Evolutionary conservation across 1,140 invertebrate genomes (phyloP).

Genomic region (Chlorops oryzae): DNA sequence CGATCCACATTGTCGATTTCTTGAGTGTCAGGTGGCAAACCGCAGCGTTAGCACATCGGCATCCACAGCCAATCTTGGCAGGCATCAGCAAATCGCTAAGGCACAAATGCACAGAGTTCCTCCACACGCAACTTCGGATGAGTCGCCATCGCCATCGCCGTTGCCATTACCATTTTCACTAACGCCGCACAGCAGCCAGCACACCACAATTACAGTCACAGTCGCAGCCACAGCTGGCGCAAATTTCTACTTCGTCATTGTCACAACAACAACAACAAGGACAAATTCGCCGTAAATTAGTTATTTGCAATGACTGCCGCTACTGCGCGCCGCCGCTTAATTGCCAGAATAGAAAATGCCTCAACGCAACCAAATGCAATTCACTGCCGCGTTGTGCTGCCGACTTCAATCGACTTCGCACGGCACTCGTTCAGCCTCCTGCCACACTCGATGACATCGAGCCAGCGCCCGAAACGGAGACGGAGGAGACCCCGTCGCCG

Average conservation of each 20-base stretch:
- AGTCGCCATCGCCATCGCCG: conserved; percentile 36
- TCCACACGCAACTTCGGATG: conserved; percentile 35
- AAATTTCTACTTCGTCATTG: conserved; percentile 9
- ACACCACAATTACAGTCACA: conserved; percentile 11
- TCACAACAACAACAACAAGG: conserved; percentile 1
- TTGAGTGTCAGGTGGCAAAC: conserved; percentile 29
- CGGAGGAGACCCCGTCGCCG: conserved; percentile 11
- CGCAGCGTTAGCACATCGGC: conserved; percentile 25
- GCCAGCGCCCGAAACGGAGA: conserved; percentile 33
- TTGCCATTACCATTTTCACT: conserved; percentile 27
- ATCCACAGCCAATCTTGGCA: conserved; percentile 36
- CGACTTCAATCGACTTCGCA: conserved; percentile 44
- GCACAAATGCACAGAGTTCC: conserved; percentile 43
- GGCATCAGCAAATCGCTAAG: conserved; percentile 40
- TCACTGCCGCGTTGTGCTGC: conserved; percentile 48
- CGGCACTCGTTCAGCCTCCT: conserved; percentile 39
- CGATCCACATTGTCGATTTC: conserved; percentile 43
- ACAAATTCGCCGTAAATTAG: conserved; percentile 26
- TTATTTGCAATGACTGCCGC: conserved; percentile 43
- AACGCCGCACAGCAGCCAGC: not conserved
- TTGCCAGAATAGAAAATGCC: conserved; percentile 47
- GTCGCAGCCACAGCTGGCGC: not conserved
- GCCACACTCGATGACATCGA: conserved; percentile 41
- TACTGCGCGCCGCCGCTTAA: conserved; percentile 37
- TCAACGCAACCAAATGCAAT: conserved; percentile 47